These are phyloP conservation scores for Hydrotaea cyrtoneurina DNA, from an alignment of 2,888 invertebrate genomes.

Conservation along the genomic window DNA sequence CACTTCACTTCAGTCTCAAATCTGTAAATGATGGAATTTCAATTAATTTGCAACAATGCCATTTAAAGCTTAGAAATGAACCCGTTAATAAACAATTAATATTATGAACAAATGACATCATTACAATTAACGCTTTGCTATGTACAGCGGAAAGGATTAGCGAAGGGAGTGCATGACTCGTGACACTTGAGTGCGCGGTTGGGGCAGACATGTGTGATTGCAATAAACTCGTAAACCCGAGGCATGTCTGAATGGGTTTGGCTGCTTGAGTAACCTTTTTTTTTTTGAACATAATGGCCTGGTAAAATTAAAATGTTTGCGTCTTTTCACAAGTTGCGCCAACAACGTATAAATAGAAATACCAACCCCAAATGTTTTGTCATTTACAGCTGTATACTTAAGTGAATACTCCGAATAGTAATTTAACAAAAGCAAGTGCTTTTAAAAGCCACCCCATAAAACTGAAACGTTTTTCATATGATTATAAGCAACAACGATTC, in stretches of 20 bases:
- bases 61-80: background rate
- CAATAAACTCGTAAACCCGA: background rate
- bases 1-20: background rate
- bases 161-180: too few relatives aligned
- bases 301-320: background rate
- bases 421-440: background rate
- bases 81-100: constrained; percentile 45
- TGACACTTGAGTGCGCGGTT: too few relatives aligned
- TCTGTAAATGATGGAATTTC: background rate
- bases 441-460: background rate
- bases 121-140: constrained; percentile 18
- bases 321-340: too few relatives aligned
- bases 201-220: background rate
- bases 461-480: background rate
- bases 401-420: too few relatives aligned
- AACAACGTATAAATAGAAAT: too few relatives aligned
- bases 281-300: background rate
- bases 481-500: background rate
- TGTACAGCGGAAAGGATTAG: background rate
- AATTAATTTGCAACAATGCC: constrained; percentile 1
- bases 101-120: constrained; percentile 44
- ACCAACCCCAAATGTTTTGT: too few relatives aligned
- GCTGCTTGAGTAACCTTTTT: background rate
- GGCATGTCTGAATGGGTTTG: background rate
- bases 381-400: too few relatives aligned